These are phyloP conservation scores for Steinernema khuongi DNA, from an alignment of 1,140 invertebrate species.

Conservation along the genomic window DNA sequence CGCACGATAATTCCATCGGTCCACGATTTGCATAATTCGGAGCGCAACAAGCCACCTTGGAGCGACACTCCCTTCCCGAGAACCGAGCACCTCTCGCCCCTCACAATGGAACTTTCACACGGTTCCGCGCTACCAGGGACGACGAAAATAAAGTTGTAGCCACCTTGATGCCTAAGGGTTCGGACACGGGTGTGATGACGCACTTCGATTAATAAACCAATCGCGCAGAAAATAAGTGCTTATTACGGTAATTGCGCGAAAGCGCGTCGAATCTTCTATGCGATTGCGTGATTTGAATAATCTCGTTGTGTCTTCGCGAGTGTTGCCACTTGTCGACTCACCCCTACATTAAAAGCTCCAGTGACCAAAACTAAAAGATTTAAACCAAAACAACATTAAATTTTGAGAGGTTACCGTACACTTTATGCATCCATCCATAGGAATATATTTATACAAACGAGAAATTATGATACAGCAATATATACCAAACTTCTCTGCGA, in stretches of 20 bases:
- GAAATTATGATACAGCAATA: too few species aligned
- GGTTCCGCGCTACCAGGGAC: neutral
- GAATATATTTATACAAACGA: neutral
- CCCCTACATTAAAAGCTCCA: too few species aligned
- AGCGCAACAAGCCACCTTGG: neutral
- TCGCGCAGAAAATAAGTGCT: neutral
- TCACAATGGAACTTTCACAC: neutral
- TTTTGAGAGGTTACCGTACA: too few species aligned
- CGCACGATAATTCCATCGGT: constrained; percentile 5
- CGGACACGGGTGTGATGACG: neutral
- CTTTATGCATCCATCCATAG: too few species aligned
- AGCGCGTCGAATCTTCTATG: neutral
- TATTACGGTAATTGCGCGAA: neutral
- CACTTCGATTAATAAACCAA: neutral
- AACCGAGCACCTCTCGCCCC: neutral
- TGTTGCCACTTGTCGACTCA: neutral
- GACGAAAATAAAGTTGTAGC: neutral
- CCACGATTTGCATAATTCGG: neutral
- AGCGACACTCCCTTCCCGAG: neutral
- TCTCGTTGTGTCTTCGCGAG: neutral
- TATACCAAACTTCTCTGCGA: too few species aligned
- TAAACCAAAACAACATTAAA: too few species aligned
- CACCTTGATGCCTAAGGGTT: neutral
- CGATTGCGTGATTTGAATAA: constrained; percentile 6
- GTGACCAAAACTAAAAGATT: too few species aligned